A percentile compares a stretch with the other conserved stretches of the same genome.
Evolutionary conservation across 2,888 invertebrate genomes (phyloP).

Genomic region (Noctua pronuba): DNA sequence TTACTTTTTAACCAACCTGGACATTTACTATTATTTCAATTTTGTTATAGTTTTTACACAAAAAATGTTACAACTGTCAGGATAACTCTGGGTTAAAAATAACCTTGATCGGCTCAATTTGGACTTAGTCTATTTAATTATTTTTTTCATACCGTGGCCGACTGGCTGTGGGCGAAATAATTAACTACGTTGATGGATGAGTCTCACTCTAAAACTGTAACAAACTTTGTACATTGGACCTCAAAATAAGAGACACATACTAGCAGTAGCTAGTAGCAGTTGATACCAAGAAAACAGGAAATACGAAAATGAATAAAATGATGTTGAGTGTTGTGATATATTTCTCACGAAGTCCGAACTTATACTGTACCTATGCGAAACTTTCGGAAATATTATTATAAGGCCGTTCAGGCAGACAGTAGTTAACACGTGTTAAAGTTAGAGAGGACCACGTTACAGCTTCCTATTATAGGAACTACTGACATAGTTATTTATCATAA

Average conservation of each 20-base stretch:
- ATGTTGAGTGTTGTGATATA: background rate
- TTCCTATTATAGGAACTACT: background rate
- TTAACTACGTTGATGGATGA: background rate
- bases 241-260: background rate
- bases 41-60: background rate
- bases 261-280: background rate
- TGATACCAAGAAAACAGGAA: background rate
- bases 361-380: background rate
- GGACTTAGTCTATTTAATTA: background rate
- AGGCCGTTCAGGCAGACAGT: background rate
- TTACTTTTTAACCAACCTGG: background rate
- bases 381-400: background rate
- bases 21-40: background rate
- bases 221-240: background rate
- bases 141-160: background rate
- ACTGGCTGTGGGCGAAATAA: background rate
- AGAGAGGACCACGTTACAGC: background rate
- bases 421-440: background rate
- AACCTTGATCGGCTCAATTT: background rate
- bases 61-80: background rate
- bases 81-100: background rate
- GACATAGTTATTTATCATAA: background rate
- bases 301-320: constrained; percentile 6
- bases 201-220: background rate
- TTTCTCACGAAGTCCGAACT: background rate